These are phyloP conservation scores for Dascillus cervinus DNA, from an alignment of 2,888 invertebrate species.

Conservation along the genomic window DNA sequence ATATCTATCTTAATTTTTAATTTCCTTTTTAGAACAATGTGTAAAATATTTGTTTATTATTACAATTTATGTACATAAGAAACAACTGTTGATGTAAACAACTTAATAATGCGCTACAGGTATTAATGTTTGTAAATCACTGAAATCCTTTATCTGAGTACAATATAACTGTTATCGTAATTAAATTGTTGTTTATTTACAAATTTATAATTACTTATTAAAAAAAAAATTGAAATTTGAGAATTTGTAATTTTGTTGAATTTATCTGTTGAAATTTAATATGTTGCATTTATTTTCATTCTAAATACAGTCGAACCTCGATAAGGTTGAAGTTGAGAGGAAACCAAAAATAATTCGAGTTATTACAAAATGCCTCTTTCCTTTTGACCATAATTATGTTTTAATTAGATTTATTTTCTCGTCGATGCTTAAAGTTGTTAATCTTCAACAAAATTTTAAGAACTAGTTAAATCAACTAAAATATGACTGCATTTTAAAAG, in stretches of 20 bases:
- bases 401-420: too few relatives aligned
- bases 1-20: neutral
- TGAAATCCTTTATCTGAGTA: neutral
- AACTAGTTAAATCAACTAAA: too few relatives aligned
- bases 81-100: neutral
- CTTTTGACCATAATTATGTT: too few relatives aligned
- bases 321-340: too few relatives aligned
- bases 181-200: neutral
- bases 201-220: neutral
- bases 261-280: too few relatives aligned
- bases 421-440: too few relatives aligned
- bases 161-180: neutral
- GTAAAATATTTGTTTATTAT: neutral
- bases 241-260: constrained; percentile 1
- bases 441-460: too few relatives aligned
- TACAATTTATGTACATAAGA: neutral
- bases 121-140: neutral
- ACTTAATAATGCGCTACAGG: neutral
- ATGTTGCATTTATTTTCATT: too few relatives aligned
- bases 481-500: too few relatives aligned
- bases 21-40: neutral
- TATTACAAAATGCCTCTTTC: too few relatives aligned
- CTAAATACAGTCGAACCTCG: too few relatives aligned
- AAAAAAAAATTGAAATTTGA: constrained; percentile 1
- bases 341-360: too few relatives aligned